Evolutionary conservation across 2,797 vertebrate genomes (phyloP), one percentile per base, ranked within the genome.

Genomic region (Gobio occitaniae): DNA sequence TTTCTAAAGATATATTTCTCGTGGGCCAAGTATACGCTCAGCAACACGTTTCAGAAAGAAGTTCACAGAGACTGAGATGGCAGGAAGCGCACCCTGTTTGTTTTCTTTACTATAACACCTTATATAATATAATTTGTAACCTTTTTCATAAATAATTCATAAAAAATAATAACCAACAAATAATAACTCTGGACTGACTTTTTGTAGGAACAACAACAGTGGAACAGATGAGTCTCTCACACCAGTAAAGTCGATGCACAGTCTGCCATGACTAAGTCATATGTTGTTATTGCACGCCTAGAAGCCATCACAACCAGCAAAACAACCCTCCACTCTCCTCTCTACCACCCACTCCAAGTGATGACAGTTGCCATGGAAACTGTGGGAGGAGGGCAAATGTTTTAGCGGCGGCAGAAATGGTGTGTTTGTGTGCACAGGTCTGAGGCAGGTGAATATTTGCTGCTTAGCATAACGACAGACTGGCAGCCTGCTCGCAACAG

Each of bases 311-410:
- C 88, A 89, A 89, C 89, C 89, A 83, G 36, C 89, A 89, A 89
- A 92, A 85, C 89, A 89, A 75, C 86, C 85, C 90, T 86, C 87
- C 88, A 83, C 86, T 88, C 89, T 74, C 87, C 80, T 71, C 86
- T 89, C 91, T 89, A 80, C 87, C 87, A 74, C 90, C 84, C 87
- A 89, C 90, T 92, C 88, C 87, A 84, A 84, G 89, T 89, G 84
- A 90, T 79, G 74, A 89, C 90, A 82, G 94, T 95, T 92, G 79
- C 94, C 91, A 95, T 94, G 92, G 94, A 90, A 94, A 95, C 94
- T 92, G 92, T 89, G 86, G 88, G 89, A 90, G 85, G 82, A 72
- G 83, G 87, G 84, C 84, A 90, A 79, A 88, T 82, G 63, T 91
- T 93, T 90, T 87, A 92, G 84, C 82, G 78, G 89, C 90, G 83